Evolutionary conservation across 2,888 invertebrate species (phyloP).

Genomic region (Caenorhabditis sp.): DNA sequence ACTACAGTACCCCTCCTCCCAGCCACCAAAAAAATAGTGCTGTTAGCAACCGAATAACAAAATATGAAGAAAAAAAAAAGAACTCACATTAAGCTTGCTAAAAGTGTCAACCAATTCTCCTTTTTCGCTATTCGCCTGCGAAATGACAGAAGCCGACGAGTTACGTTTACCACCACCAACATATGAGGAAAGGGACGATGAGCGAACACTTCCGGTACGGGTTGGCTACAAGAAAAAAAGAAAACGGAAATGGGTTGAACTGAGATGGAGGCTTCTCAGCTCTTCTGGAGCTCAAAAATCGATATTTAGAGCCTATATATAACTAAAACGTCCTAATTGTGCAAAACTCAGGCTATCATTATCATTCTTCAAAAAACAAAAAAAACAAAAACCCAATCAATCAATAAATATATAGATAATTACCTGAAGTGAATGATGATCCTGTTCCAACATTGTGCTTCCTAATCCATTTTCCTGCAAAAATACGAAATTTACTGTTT

Average conservation of each 20-base stretch:
- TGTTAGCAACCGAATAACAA: constrained; percentile 6
- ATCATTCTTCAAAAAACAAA: no score
- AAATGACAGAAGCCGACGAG: constrained; percentile 67
- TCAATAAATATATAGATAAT: background rate
- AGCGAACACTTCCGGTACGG: constrained; percentile 58
- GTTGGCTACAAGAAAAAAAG: constrained; percentile 43
- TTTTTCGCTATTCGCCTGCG: constrained; percentile 52
- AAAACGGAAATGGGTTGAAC: background rate
- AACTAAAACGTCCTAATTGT: no score
- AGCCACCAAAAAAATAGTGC: constrained; percentile 18
- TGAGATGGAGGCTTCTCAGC: background rate
- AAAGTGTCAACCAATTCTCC: constrained; percentile 66
- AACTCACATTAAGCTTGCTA: constrained; percentile 68
- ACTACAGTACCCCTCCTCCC: no score
- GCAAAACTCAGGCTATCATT: no score
- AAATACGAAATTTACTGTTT: background rate
- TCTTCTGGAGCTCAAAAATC: no score
- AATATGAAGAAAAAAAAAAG: background rate
- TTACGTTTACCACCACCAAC: constrained; percentile 67
- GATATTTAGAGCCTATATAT: no score
- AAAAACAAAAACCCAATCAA: background rate
- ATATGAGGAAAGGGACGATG: constrained; percentile 65
- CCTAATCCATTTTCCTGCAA: constrained; percentile 38
- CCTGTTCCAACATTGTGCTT: constrained; percentile 43
- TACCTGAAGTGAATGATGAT: constrained; percentile 64